Conservation (phyloP, 2,888 invertebrate genomes). For the Melanotus villosus region DNA sequence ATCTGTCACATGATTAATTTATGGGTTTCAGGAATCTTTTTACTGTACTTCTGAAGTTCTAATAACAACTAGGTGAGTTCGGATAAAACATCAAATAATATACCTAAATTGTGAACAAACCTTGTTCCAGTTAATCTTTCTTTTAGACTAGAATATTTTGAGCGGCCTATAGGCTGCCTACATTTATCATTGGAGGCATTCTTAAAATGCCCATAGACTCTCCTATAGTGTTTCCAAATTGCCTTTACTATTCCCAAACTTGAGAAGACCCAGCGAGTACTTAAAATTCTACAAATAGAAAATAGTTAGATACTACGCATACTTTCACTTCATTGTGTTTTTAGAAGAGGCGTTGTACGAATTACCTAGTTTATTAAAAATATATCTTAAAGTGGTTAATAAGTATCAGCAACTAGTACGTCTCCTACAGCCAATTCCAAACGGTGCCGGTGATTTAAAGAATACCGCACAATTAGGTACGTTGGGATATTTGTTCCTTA, state of each 20-base stretch:
- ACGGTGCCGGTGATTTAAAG: too few relatives aligned
- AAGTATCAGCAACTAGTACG: too few relatives aligned
- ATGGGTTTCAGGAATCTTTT: background rate
- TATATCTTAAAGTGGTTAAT: too few relatives aligned
- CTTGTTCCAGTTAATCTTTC: background rate
- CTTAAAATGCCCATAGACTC: background rate
- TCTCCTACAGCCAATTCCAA: too few relatives aligned
- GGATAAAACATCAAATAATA: constrained; percentile 1
- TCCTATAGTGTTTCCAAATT: background rate
- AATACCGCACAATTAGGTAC: too few relatives aligned
- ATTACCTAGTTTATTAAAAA: background rate
- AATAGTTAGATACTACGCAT: background rate
- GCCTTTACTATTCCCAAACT: background rate
- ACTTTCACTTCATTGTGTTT: background rate
- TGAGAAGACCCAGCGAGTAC: background rate
- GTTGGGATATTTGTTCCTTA: too few relatives aligned
- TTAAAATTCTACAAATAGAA: background rate
- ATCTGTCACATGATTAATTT: background rate
- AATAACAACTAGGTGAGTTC: background rate
- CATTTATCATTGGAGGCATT: background rate
- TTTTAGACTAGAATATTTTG: background rate
- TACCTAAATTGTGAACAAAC: background rate
- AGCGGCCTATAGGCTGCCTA: background rate
- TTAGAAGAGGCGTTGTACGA: background rate
- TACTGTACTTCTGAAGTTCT: background rate